A percentile compares a stretch with the other conserved stretches of the same genome.
Conservation (phyloP, 37 sponge, comb jelly and placozoan genomes). For the Hormiphora californensis region DNA sequence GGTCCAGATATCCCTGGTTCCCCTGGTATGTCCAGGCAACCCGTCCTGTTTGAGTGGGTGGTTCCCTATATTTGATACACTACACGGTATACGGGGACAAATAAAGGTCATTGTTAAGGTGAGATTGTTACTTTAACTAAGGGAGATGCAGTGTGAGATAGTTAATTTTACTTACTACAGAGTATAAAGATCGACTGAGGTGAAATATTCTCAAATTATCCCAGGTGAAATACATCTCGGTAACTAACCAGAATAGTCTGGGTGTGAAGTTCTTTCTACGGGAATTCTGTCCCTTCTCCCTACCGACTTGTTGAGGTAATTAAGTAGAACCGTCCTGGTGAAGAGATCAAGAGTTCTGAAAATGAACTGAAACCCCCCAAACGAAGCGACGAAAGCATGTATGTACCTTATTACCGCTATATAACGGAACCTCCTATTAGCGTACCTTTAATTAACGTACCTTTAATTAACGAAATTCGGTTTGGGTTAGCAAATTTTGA, state of each 20-base stretch:
- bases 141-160: too few relatives aligned
- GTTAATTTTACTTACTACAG: too few relatives aligned
- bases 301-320: not conserved
- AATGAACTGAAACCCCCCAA: too few relatives aligned
- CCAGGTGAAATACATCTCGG: constrained; percentile 59
- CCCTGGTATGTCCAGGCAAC: not conserved
- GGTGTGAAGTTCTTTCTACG: constrained; percentile 7
- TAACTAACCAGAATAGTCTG: not conserved
- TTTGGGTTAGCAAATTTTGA: too few relatives aligned
- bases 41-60: constrained; percentile 66
- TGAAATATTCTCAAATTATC: constrained; percentile 56
- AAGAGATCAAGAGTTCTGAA: too few relatives aligned
- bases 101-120: constrained; percentile 69
- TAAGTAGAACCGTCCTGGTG: too few relatives aligned
- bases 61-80: constrained; percentile 74
- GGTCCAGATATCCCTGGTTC: constrained; percentile 39
- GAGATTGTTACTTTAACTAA: too few relatives aligned
- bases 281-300: not conserved
- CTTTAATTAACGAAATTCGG: too few relatives aligned
- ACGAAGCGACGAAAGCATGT: too few relatives aligned
- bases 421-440: too few relatives aligned
- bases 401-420: too few relatives aligned
- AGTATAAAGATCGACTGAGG: not conserved
- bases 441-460: too few relatives aligned
- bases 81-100: constrained; percentile 71